Conservation (phyloP, 2,888 invertebrate genomes). For the Agrochola lychnidis region DNA sequence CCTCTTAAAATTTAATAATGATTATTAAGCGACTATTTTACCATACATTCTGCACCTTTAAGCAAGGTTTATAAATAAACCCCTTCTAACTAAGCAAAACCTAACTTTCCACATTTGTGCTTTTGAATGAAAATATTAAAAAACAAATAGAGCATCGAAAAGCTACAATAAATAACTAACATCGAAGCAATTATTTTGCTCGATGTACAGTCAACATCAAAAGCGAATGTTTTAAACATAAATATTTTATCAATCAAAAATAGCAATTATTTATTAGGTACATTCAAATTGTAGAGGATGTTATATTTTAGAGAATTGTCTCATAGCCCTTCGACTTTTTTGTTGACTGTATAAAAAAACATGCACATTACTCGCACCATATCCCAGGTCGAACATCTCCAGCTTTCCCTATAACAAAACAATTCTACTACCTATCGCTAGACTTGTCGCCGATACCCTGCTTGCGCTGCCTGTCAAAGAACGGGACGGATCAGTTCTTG, state of each 20-base stretch:
- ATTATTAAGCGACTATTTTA: no score
- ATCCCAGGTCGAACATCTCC: slow-evolving; percentile 24
- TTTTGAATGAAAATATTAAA: not conserved
- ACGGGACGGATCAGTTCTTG: slow-evolving; percentile 97
- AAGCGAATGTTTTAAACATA: not conserved
- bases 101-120: no score
- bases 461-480: slow-evolving; percentile 96
- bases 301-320: not conserved
- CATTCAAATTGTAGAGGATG: no score
- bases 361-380: slow-evolving; percentile 12
- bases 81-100: no score
- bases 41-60: no score
- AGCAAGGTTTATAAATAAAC: no score
- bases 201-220: not conserved
- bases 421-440: slow-evolving; percentile 75
- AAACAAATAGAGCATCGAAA: not conserved
- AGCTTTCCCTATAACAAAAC: slow-evolving; percentile 54
- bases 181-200: not conserved
- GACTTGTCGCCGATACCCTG: slow-evolving; percentile 95
- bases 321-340: not conserved
- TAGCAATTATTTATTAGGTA: not conserved
- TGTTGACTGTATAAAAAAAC: slow-evolving; percentile 7
- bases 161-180: not conserved
- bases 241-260: no score
- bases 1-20: no score